phyloP scores from a whole-genome alignment of 2,888 invertebrate species.

The Alloscopus bannaensis region DNA sequence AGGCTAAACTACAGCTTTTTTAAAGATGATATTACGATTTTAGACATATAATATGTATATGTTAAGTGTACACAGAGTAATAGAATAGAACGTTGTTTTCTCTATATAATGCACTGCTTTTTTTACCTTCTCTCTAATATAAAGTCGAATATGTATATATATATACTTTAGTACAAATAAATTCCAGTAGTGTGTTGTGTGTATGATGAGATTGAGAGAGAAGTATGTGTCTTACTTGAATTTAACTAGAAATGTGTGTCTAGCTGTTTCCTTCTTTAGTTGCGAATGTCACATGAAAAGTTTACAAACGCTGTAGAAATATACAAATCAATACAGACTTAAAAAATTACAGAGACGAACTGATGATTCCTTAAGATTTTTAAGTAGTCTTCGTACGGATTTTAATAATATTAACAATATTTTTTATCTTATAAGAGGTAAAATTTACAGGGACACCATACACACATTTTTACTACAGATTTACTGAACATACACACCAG shows the following conservation, averaged over 20 bases:
- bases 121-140: slow-evolving; percentile 27
- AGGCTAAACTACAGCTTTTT: too few species aligned
- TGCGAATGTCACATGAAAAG: slow-evolving; percentile 66
- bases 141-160: slow-evolving; percentile 20
- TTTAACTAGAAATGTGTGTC: slow-evolving; percentile 16
- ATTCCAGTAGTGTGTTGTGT: slow-evolving; percentile 38
- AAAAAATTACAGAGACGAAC: slow-evolving; percentile 61
- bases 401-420: slow-evolving; percentile 60
- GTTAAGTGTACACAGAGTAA: slow-evolving; percentile 45
- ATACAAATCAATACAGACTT: slow-evolving; percentile 61
- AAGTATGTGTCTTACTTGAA: slow-evolving; percentile 3
- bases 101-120: slow-evolving; percentile 54
- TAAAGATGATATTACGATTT: too few species aligned
- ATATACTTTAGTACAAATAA: slow-evolving; percentile 40
- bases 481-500: slow-evolving; percentile 63
- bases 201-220: slow-evolving; percentile 24
- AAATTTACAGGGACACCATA: slow-evolving; percentile 65
- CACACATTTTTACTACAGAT: slow-evolving; percentile 63
- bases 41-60: slow-evolving; percentile 55
- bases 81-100: slow-evolving; percentile 9
- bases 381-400: too few species aligned
- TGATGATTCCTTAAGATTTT: too few species aligned
- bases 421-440: slow-evolving; percentile 62
- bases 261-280: too few species aligned
- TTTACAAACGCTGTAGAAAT: slow-evolving; percentile 65